Evolutionary conservation across 2,888 invertebrate genomes (phyloP).

Genomic region (Tiliacea aurago): DNA sequence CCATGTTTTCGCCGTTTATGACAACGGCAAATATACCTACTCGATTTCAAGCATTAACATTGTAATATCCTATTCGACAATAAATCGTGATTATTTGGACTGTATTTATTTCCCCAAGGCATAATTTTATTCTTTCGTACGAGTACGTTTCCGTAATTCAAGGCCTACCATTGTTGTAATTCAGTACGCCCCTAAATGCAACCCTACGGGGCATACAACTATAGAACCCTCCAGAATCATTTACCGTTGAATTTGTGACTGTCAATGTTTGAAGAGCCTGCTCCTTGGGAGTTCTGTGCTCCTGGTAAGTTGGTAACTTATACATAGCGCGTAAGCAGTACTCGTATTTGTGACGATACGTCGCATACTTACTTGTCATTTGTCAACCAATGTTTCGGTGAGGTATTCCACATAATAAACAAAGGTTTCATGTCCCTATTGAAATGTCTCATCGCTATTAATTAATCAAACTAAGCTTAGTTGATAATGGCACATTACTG

Average conservation of each 20-base stretch:
- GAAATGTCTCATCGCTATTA: slow-evolving; percentile 9
- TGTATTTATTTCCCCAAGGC: slow-evolving; percentile 28
- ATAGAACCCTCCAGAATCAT: slow-evolving; percentile 56
- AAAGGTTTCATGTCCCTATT: neutral
- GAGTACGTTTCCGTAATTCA: slow-evolving; percentile 28
- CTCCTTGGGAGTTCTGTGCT: neutral
- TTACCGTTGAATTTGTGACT: slow-evolving; percentile 51
- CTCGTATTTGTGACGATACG: neutral
- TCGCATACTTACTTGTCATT: neutral
- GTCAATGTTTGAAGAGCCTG: slow-evolving; percentile 48
- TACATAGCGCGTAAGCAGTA: neutral
- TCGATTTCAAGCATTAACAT: neutral
- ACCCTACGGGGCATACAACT: slow-evolving; percentile 50
- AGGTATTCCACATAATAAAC: slow-evolving; percentile 1
- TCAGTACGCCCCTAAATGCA: slow-evolving; percentile 28
- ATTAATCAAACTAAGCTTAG: slow-evolving; percentile 17
- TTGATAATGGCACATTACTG: neutral
- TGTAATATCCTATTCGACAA: neutral
- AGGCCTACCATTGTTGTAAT: slow-evolving; percentile 21
- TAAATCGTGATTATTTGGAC: slow-evolving; percentile 5
- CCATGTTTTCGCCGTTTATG: neutral
- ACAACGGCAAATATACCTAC: neutral
- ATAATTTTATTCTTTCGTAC: slow-evolving; percentile 27
- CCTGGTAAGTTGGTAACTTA: slow-evolving; percentile 19
- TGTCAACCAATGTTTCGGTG: neutral